Conservation (phyloP, 92 coral and sea anemone genomes). For the Phymanthus crucifer region DNA sequence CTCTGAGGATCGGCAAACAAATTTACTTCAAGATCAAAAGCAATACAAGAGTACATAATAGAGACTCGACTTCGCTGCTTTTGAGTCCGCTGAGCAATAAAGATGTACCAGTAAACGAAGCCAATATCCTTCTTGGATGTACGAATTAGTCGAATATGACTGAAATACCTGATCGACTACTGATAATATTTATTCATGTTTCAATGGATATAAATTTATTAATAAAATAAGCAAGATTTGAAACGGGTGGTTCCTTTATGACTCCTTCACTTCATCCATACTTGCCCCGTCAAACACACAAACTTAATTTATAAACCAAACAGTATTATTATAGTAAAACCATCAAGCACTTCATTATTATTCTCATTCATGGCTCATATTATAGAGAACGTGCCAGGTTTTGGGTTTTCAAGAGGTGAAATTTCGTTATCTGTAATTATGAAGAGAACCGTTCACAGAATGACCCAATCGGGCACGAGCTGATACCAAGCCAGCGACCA, state of each 20-base stretch:
- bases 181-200: background rate
- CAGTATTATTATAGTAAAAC: background rate
- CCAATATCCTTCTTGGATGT: background rate
- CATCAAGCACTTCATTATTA: background rate
- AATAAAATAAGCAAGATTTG: background rate
- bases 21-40: conserved; percentile 9
- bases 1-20: conserved; percentile 1
- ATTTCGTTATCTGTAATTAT: background rate
- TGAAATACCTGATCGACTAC: background rate
- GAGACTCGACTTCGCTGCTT: background rate
- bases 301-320: background rate
- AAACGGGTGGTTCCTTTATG: background rate
- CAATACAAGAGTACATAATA: background rate
- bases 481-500: conserved; percentile 4
- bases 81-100: background rate
- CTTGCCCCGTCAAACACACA: background rate
- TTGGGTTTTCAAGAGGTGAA: background rate
- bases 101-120: background rate
- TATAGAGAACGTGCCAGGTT: background rate
- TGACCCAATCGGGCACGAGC: conserved; percentile 8
- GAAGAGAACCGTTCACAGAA: background rate
- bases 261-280: background rate
- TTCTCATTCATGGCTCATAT: background rate
- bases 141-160: background rate
- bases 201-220: background rate